Conservation (phyloP, 2,113 vertebrate genomes). For the Aegithalos caudatus region DNA sequence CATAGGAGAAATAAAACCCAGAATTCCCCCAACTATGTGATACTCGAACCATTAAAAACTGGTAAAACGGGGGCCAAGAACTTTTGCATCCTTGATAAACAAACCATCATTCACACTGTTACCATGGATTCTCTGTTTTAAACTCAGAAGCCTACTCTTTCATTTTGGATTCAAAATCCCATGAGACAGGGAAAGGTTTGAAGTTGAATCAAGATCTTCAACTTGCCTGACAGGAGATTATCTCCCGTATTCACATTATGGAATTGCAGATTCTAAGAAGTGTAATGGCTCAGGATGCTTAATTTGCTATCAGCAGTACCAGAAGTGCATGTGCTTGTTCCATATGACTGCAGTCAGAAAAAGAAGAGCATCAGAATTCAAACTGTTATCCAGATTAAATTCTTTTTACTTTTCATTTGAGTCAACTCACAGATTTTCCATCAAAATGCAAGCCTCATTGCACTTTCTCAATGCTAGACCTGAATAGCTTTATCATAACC, state of each 20-base stretch:
- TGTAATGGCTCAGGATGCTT: background rate
- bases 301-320: background rate
- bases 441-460: background rate
- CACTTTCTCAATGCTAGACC: background rate
- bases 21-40: background rate
- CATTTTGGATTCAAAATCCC: background rate
- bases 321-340: background rate
- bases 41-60: background rate
- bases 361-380: background rate
- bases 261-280: background rate
- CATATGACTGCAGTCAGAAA: background rate
- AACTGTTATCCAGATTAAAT: background rate
- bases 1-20: background rate
- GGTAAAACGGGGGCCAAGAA: background rate
- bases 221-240: background rate
- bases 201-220: background rate
- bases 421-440: background rate
- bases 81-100: background rate
- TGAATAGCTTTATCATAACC: conserved; percentile 23
- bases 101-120: background rate
- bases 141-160: background rate
- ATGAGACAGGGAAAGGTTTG: background rate
- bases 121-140: background rate
- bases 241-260: background rate
- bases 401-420: background rate